Evolutionary conservation across 1,140 invertebrate species (phyloP).

Genomic region (Magallana ariakensis): DNA sequence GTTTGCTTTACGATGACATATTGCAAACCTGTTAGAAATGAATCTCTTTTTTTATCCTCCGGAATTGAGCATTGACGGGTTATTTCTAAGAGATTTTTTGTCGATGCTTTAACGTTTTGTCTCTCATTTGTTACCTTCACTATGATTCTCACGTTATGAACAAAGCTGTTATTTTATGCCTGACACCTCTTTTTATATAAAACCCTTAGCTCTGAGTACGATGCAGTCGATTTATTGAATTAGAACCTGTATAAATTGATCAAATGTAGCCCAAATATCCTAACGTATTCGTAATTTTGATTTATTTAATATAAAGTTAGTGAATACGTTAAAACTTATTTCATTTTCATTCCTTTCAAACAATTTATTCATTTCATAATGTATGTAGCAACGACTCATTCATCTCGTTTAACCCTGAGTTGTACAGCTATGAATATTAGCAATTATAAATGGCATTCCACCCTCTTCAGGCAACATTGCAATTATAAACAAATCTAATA

Average conservation of each 20-base stretch:
- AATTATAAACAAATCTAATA: conserved; percentile 36
- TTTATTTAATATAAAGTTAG: not conserved
- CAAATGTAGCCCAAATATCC: not conserved
- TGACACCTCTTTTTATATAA: too few relatives aligned
- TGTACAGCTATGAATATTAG: not conserved
- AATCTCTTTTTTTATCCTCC: not conserved
- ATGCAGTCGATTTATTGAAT: not conserved
- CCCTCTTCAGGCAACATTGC: not conserved
- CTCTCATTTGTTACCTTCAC: too few relatives aligned
- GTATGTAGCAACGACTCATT: conserved; percentile 18
- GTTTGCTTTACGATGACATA: conserved; percentile 30
- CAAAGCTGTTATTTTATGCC: too few relatives aligned
- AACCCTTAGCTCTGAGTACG: too few relatives aligned
- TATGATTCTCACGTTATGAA: too few relatives aligned
- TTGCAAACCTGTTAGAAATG: conserved; percentile 35
- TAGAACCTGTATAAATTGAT: not conserved
- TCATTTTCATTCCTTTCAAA: not conserved
- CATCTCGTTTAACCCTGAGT: not conserved
- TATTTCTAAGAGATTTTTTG: not conserved
- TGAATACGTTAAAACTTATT: not conserved
- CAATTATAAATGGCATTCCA: not conserved
- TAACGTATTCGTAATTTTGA: not conserved
- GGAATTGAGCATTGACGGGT: not conserved
- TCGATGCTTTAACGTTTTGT: too few relatives aligned
- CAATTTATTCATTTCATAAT: not conserved